phyloP scores from a whole-genome alignment of 1,140 invertebrate species.

The Papilio polytes region DNA sequence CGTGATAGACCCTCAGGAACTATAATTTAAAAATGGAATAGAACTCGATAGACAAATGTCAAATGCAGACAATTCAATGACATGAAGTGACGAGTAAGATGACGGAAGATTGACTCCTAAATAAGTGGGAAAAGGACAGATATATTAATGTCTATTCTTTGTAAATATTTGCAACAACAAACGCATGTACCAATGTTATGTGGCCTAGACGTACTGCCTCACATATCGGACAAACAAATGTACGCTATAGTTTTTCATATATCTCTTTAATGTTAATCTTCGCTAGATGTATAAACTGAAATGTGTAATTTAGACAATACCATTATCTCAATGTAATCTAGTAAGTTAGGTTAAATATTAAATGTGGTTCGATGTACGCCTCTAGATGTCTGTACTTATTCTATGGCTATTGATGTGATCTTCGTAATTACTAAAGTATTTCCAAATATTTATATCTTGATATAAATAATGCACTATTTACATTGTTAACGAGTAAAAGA shows the following conservation, averaged over 20 bases:
- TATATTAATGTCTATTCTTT: background rate
- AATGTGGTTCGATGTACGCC: constrained; percentile 21
- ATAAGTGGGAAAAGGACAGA: background rate
- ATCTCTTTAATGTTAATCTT: constrained; percentile 62
- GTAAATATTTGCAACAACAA: constrained; percentile 26
- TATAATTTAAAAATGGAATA: no score
- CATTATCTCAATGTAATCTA: constrained; percentile 51
- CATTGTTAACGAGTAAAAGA: background rate
- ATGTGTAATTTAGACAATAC: constrained; percentile 73
- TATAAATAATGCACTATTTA: constrained; percentile 1
- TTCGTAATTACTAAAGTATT: constrained; percentile 20
- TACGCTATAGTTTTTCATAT: constrained; percentile 63
- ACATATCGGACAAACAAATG: constrained; percentile 71
- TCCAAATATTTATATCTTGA: constrained; percentile 31
- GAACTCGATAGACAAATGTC: no score
- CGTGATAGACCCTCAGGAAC: no score
- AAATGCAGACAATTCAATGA: no score
- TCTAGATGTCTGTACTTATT: constrained; percentile 28
- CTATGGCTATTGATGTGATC: constrained; percentile 41
- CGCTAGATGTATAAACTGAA: constrained; percentile 60
- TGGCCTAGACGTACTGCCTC: constrained; percentile 72
- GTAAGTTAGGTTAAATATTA: constrained; percentile 41
- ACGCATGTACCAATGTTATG: constrained; percentile 44
- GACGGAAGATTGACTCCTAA: no score
- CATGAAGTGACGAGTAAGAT: no score